Evolutionary conservation across 2,113 vertebrate genomes (phyloP), one percentile per base, ranked within the genome.

Genomic region (Recurvirostra avosetta): DNA sequence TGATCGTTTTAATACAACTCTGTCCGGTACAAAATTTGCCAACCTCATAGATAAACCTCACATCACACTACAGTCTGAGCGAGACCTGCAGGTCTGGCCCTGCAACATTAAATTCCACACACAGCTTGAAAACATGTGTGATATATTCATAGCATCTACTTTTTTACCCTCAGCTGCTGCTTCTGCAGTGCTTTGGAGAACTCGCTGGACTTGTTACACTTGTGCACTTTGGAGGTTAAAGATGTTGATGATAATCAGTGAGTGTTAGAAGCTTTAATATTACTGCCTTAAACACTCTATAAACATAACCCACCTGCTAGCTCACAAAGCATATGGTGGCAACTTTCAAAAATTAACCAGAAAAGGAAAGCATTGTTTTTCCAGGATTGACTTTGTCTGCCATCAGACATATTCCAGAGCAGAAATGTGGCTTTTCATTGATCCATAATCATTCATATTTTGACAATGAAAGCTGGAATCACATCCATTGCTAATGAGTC

Each of bases 401-500:
- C 38, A 88, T 30, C 45, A 92, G 43, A 40, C 19, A 56, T 22
- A 45, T 45, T 63, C 32, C 71, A 68, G 34, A 90, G 36, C 53
- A 65, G 53, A 90, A 92, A 75, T 2, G 26, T 47, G n/a, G 36
- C 34, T 92, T 84, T 83, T 71, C 15, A n/a, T 43, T 43, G 30
- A 56, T 36, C 59, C 50, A 8, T 29, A 63, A 43, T 21, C 40
- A 49, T 47, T 71, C 19, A 4, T 27, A 72, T 43, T 68, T 87
- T 67, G 43, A 49, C 26, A 41, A 50, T 6, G 47, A 47, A 75
- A 86, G 7, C 45, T 47, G 38, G 36, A 92, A 43, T 67, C 1
- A 0, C 34, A 29, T 19, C 34, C 36, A 34, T 32, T 71, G 41
- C 55, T 50, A 50, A 5, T 0, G 0, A 61, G 23, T 43, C 47